Percentiles rank a stretch among this genome's conserved stretches.
Evolutionary conservation across 2,113 vertebrate species (phyloP).

Genomic region (Meleagris gallopavo): DNA sequence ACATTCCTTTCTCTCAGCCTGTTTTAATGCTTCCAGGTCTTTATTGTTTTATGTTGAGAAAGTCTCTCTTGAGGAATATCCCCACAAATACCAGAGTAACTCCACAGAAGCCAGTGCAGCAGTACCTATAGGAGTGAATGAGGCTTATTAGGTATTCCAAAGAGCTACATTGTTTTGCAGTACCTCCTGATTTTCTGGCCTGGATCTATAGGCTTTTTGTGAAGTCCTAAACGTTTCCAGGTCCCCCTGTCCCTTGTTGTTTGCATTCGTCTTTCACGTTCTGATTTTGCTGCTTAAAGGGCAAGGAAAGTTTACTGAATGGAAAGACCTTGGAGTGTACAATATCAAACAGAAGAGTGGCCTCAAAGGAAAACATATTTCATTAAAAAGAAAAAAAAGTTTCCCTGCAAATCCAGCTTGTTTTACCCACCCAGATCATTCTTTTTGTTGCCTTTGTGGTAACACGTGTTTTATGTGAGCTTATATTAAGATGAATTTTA

Average conservation of each 20-base stretch:
- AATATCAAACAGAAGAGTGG: slow-evolving; percentile 67
- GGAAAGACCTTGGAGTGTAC: slow-evolving; percentile 54
- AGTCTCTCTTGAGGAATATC: not conserved
- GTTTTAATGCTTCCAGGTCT: not conserved
- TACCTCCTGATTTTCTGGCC: not conserved
- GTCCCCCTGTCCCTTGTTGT: slow-evolving; percentile 2
- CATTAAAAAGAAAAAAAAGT: slow-evolving; percentile 63
- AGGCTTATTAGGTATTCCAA: not conserved
- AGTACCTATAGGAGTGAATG: not conserved
- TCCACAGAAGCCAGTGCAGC: not conserved
- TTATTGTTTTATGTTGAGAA: not conserved
- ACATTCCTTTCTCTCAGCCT: not conserved
- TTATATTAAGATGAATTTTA: slow-evolving; percentile 87
- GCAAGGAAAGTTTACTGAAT: slow-evolving; percentile 63
- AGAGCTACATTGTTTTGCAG: not conserved
- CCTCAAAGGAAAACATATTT: slow-evolving; percentile 68
- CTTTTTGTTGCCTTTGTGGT: slow-evolving; percentile 72
- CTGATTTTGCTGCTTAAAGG: slow-evolving; percentile 65
- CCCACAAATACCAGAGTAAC: not conserved
- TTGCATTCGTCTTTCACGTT: slow-evolving; percentile 35
- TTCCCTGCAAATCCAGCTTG: slow-evolving; percentile 70
- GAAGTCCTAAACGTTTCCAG: slow-evolving; percentile 26
- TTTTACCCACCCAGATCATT: slow-evolving; percentile 70
- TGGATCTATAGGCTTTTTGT: not conserved
- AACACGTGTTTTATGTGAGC: slow-evolving; percentile 89